phyloP scores from a whole-genome alignment of 2,113 vertebrate genomes.

The Agapornis roseicollis region DNA sequence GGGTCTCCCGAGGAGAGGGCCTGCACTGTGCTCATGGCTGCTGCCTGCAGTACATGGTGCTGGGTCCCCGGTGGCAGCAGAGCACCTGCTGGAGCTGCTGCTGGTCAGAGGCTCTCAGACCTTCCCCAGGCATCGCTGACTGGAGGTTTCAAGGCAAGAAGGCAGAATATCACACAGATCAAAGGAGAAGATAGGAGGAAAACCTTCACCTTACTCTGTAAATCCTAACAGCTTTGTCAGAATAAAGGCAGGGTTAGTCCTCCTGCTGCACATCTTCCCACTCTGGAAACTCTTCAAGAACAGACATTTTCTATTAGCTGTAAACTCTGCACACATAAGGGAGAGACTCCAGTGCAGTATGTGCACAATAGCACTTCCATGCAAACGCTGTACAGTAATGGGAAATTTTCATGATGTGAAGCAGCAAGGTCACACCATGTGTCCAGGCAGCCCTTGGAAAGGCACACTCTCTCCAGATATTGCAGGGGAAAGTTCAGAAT shows the following conservation, averaged over 20 bases:
- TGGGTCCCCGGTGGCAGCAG: background rate
- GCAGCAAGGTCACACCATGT: slow-evolving; percentile 69
- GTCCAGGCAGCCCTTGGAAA: slow-evolving; percentile 66
- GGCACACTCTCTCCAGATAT: slow-evolving; percentile 56
- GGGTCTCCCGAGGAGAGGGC: background rate
- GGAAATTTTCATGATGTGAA: slow-evolving; percentile 58
- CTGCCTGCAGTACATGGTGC: background rate
- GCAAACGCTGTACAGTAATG: slow-evolving; percentile 31
- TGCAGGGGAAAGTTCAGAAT: slow-evolving; percentile 63
- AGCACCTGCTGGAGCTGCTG: background rate
- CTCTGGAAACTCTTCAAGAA: slow-evolving; percentile 31
- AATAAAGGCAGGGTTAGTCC: slow-evolving; percentile 59
- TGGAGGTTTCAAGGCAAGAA: slow-evolving; percentile 39
- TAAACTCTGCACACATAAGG: slow-evolving; percentile 1
- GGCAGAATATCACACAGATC: slow-evolving; percentile 56
- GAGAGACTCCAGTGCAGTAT: slow-evolving; percentile 19
- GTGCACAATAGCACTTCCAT: slow-evolving; percentile 51
- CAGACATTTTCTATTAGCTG: slow-evolving; percentile 59
- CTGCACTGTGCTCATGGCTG: accelerated
- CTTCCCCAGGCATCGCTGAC: background rate
- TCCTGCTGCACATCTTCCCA: slow-evolving; percentile 19
- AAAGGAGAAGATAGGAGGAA: slow-evolving; percentile 57
- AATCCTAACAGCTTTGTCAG: slow-evolving; percentile 61
- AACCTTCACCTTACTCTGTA: slow-evolving; percentile 59
- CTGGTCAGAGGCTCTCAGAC: background rate